Base-by-base conservation (phyloP, 2,888 invertebrate species). In the Caenorhabditis sp. region DNA sequence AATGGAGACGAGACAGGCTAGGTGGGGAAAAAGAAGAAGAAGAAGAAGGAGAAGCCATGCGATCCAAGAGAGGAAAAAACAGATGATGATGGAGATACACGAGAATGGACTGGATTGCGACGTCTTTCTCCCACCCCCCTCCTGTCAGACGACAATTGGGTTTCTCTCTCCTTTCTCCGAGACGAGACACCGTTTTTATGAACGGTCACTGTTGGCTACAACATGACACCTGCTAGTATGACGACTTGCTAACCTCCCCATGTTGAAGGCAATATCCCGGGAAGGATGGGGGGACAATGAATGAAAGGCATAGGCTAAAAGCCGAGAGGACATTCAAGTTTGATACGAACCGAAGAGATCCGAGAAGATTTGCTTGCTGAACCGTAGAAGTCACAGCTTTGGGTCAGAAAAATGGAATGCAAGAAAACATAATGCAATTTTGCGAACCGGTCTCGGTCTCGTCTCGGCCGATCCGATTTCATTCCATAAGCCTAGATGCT, bases 51-150 rank as follows among this genome's bases (percentile, higher is more conserved):
- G n/a, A n/a, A n/a, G n/a, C n/a, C 22, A 37, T 22, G 48, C n/a
- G n/a, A n/a, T n/a, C n/a, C n/a, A 37, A 53, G 66, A 26, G 59
- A 32, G 39, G 41, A 56, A 66, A 66, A 68, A 50, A 56, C 58
- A 59, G 50, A 68, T n/a, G 59, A 70, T 59, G 70, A 70, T 70
- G 70, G 59, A 70, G 70, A 70, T 70, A 70, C 70, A 70, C 70
- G 70, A 70, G 59, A 59, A 70, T 58, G 59, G 70, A 70, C 70
- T 70, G 70, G 70, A 70, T 70, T 70, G 70, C 70, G 70, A 59
- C 70, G 48, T 58, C 50, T 66, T 39, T 35, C 53, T 45, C 27
- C 20, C n/a, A 39, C 24, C 50, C 41, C 43, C 65, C 43, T 55
- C 30, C 27, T 46, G 24, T 24, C 2, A 55, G 46, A 30, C 56